These are phyloP conservation scores for Clepsis dumicolana DNA, from an alignment of 2,888 invertebrate species.

Conservation along the genomic window DNA sequence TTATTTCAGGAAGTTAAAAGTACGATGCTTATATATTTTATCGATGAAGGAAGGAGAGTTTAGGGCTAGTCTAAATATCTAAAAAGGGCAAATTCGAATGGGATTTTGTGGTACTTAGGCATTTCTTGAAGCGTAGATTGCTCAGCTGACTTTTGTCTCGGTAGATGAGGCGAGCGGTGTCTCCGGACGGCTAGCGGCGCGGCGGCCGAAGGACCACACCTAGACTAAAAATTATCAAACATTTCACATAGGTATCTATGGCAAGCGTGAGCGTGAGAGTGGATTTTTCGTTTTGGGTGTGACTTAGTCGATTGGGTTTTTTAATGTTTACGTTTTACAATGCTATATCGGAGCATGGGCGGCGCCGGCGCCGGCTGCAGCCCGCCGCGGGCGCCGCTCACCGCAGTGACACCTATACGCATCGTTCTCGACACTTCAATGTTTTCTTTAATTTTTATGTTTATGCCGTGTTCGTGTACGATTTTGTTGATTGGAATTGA, in stretches of 20 bases:
- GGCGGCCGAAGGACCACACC: constrained; percentile 82
- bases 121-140: constrained; percentile 55
- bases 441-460: constrained; percentile 81
- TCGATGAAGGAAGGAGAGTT: neutral
- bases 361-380: constrained; percentile 68
- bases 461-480: constrained; percentile 86
- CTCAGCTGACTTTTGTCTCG: constrained; percentile 85
- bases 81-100: neutral
- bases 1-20: too few relatives aligned
- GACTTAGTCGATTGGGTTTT: constrained; percentile 86
- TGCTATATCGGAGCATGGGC: constrained; percentile 81
- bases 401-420: constrained; percentile 76
- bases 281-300: constrained; percentile 86
- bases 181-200: constrained; percentile 78
- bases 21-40: too few relatives aligned
- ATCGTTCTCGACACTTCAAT: constrained; percentile 83
- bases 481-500: constrained; percentile 84
- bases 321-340: constrained; percentile 85
- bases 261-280: constrained; percentile 87
- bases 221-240: constrained; percentile 83
- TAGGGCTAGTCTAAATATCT: too few relatives aligned
- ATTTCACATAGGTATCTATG: constrained; percentile 87
- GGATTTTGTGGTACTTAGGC: constrained; percentile 45
- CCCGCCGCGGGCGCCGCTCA: constrained; percentile 77
- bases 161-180: constrained; percentile 84